These are phyloP conservation scores for Xiphias gladius DNA, from an alignment of 2,113 vertebrate species.

Conservation along the genomic window DNA sequence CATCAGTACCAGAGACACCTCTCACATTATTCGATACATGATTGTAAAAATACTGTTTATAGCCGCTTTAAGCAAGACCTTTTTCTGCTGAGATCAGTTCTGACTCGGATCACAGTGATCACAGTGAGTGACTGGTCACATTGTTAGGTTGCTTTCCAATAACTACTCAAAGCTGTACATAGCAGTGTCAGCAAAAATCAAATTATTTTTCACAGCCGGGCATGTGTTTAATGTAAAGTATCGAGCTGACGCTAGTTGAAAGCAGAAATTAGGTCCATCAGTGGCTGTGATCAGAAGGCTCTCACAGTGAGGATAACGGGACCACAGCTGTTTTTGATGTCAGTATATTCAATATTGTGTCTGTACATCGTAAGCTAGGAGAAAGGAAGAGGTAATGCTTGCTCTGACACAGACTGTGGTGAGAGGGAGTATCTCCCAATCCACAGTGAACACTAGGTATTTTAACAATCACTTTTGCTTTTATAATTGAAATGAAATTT, in stretches of 20 bases:
- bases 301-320: neutral
- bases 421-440: neutral
- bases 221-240: neutral
- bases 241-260: neutral
- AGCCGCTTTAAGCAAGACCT: neutral
- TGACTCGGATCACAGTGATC: too few species aligned
- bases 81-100: neutral
- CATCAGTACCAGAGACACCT: too few species aligned
- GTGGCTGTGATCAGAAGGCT: neutral
- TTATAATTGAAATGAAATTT: neutral
- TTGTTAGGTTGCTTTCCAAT: neutral
- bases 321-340: neutral
- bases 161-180: neutral
- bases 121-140: too few species aligned
- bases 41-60: neutral
- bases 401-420: neutral
- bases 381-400: neutral
- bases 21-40: neutral
- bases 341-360: conserved; percentile 6
- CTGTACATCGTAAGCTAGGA: neutral
- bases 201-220: neutral
- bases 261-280: neutral
- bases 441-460: neutral
- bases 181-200: neutral
- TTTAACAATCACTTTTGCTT: too few species aligned